Evolutionary conservation across 2,797 vertebrate species (phyloP).

Genomic region (Pitangus sulphuratus): DNA sequence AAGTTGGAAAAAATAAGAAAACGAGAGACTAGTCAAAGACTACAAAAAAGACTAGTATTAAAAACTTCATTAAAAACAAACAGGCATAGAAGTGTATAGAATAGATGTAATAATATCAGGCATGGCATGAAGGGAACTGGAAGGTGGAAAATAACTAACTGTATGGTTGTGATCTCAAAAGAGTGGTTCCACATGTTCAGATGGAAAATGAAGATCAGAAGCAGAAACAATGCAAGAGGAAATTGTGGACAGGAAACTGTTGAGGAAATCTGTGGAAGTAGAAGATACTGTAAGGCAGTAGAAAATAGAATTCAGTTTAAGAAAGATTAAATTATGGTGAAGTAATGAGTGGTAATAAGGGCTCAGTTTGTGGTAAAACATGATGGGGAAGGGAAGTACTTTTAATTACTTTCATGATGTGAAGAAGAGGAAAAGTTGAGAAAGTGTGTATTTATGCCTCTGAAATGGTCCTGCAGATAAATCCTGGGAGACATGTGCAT

Average conservation of each 20-base stretch:
- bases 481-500: neutral
- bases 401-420: neutral
- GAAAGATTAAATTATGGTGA: neutral
- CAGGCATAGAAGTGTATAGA: neutral
- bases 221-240: neutral
- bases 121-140: neutral
- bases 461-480: neutral
- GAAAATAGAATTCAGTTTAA: neutral
- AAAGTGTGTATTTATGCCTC: neutral
- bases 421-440: neutral
- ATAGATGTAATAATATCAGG: neutral
- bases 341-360: neutral
- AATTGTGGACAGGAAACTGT: neutral
- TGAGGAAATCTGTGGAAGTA: neutral
- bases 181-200: accelerated
- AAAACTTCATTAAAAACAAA: neutral
- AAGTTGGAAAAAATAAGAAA: neutral
- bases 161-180: neutral
- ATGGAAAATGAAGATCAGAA: neutral
- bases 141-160: neutral
- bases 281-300: neutral
- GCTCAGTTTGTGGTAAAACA: neutral
- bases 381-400: neutral
- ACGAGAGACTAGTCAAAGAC: neutral
- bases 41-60: neutral